Percentiles rank a stretch among this genome's conserved stretches.
Evolutionary conservation across 2,888 invertebrate species (phyloP).

Genomic region (Drosophila peninsularis): DNA sequence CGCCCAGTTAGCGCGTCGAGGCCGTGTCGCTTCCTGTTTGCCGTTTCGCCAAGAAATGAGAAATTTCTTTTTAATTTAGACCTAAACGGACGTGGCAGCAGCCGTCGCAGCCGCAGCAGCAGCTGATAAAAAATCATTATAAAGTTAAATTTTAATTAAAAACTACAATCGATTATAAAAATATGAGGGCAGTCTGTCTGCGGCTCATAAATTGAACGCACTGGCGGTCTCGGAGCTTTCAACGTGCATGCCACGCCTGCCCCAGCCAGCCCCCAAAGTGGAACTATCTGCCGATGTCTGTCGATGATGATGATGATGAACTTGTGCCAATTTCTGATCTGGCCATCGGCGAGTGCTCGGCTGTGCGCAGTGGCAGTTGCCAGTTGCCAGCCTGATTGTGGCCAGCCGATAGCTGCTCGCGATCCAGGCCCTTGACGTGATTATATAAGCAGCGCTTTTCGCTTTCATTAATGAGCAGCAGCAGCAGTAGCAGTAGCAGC

Average conservation of each 20-base stretch:
- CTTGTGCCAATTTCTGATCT: slow-evolving; percentile 74
- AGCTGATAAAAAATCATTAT: slow-evolving; percentile 84
- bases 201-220: slow-evolving; percentile 77
- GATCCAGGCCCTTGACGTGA: slow-evolving; percentile 37
- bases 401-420: slow-evolving; percentile 56
- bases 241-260: slow-evolving; percentile 62
- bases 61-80: slow-evolving; percentile 83
- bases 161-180: slow-evolving; percentile 76
- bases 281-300: not conserved
- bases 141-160: slow-evolving; percentile 84
- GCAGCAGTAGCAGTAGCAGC: slow-evolving; percentile 4
- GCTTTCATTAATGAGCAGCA: slow-evolving; percentile 70
- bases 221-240: slow-evolving; percentile 69
- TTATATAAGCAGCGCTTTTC: slow-evolving; percentile 68
- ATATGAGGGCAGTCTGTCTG: slow-evolving; percentile 63
- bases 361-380: slow-evolving; percentile 72
- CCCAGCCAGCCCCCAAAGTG: slow-evolving; percentile 13
- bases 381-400: slow-evolving; percentile 50
- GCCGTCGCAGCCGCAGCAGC: slow-evolving; percentile 34
- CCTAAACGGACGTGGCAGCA: slow-evolving; percentile 60
- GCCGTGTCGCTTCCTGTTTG: slow-evolving; percentile 65
- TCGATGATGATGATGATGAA: slow-evolving; percentile 64
- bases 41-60: slow-evolving; percentile 68
- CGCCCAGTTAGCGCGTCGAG: slow-evolving; percentile 69
- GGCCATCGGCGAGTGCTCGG: slow-evolving; percentile 33